Base-by-base conservation (phyloP, 2,113 vertebrate species). In the Myxocyprinus asiaticus region DNA sequence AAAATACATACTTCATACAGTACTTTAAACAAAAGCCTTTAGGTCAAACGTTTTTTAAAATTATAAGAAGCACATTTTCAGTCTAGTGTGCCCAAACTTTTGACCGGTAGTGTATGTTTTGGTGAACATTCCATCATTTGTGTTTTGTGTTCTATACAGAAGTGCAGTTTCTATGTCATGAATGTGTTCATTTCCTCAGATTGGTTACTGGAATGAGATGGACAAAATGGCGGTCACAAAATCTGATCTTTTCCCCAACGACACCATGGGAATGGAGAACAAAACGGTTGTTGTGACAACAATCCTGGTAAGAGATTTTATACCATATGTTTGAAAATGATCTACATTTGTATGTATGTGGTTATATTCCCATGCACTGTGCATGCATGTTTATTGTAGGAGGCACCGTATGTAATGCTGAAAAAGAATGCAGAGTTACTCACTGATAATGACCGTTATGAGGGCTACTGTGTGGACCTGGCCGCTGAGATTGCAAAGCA, bases 211-310 rank as follows among this genome's bases (percentile, higher is more conserved):
- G 97, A 98, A 96, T 85, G 97, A 98, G 89, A 89, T 96, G 82
- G 96, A 98, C 88, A 98, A 96, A 94, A 98, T 98, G 97, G 96
- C 96, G 56, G 94, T 97, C 75, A 98, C 96, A 82, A 95, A 96
- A 77, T 93, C 94, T 0, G 97, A 98, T 44, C 91, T 96, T n/a
- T 95, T 95, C 69, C 94, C 95, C 77, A 98, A 98, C 42, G 97
- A 98, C 80, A 95, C 95, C 42, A 94, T 94, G 62, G 96, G 95
- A 83, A 93, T 98, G 91, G 96, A 98, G 83, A 98, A 98, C 89
- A 98, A 98, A 90, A 98, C 97, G 1, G 96, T 98, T 81, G 93
- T 98, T 56, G 97, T 98, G 86, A 96, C 97, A 44, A 98, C 96
- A 65, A 98, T 98, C 87, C 92, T 98, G 95, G 97, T 98, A 96